Evolutionary conservation across 2,797 vertebrate genomes (phyloP).

Genomic region (Labroides dimidiatus): DNA sequence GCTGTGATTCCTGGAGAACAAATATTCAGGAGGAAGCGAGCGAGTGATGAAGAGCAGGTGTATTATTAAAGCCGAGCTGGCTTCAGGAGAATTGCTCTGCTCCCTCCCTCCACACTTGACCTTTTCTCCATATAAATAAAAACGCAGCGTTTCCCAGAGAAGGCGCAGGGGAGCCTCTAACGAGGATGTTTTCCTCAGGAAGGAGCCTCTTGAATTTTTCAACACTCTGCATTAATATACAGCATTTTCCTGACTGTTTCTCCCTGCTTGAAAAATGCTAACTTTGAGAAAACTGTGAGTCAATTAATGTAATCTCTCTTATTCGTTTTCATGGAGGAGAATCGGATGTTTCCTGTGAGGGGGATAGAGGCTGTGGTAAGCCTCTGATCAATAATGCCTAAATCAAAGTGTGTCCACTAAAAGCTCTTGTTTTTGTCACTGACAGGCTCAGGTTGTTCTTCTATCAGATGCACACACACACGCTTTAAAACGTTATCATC

Average conservation of each 20-base stretch:
- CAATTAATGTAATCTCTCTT: conserved; percentile 7
- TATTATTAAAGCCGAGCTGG: conserved; percentile 40
- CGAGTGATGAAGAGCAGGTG: conserved; percentile 28
- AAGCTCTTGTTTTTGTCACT: too few relatives aligned
- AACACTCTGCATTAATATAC: conserved; percentile 22
- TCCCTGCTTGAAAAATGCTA: background rate
- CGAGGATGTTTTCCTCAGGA: background rate
- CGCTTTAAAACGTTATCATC: too few relatives aligned
- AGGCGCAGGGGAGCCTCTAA: background rate
- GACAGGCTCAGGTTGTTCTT: too few relatives aligned
- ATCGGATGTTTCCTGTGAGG: background rate
- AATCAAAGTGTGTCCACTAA: too few relatives aligned
- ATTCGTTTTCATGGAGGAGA: background rate
- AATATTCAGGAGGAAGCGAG: conserved; percentile 25
- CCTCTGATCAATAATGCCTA: too few relatives aligned
- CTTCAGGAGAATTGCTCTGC: conserved; percentile 16
- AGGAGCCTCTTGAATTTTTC: conserved; percentile 27
- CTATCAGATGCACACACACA: too few relatives aligned
- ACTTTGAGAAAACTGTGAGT: conserved; percentile 14
- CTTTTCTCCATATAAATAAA: conserved; percentile 37
- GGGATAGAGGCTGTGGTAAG: too few relatives aligned
- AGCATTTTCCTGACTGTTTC: background rate
- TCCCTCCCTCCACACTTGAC: conserved; percentile 29
- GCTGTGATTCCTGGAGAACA: conserved; percentile 55
- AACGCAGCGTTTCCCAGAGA: conserved; percentile 11